These are phyloP conservation scores for Simalia tracyae DNA, from an alignment of 2,797 vertebrate species.

Conservation along the genomic window DNA sequence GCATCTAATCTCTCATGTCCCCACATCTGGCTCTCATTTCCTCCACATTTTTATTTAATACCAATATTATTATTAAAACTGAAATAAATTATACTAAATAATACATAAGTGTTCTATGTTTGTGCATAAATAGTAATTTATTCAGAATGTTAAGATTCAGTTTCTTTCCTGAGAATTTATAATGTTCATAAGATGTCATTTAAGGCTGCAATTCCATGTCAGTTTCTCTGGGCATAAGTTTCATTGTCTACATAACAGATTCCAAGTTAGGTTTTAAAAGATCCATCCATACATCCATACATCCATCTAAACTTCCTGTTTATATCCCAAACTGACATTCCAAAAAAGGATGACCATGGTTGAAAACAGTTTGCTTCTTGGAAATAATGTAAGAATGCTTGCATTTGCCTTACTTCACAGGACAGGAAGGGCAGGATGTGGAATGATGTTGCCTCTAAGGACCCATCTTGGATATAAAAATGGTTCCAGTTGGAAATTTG, in stretches of 20 bases:
- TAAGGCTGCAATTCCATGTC: not conserved
- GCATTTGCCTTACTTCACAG: slow-evolving; percentile 6
- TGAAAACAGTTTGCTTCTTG: not conserved
- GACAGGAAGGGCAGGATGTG: not conserved
- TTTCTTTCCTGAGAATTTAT: not conserved
- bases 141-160: not conserved
- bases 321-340: not conserved
- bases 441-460: slow-evolving; percentile 31
- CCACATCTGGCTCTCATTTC: not conserved
- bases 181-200: not conserved
- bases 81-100: not conserved
- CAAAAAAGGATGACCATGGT: not conserved
- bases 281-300: too few species aligned
- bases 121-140: not conserved
- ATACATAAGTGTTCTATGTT: not conserved
- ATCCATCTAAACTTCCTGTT: not conserved
- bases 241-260: not conserved
- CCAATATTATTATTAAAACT: not conserved
- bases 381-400: not conserved
- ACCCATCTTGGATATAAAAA: slow-evolving; percentile 7
- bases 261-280: not conserved
- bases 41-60: not conserved
- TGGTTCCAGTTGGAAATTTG: slow-evolving; percentile 18
- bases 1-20: not conserved
- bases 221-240: not conserved